Evolutionary conservation across 2,797 vertebrate species (phyloP).

Genomic region (Sciurus vulgaris): DNA sequence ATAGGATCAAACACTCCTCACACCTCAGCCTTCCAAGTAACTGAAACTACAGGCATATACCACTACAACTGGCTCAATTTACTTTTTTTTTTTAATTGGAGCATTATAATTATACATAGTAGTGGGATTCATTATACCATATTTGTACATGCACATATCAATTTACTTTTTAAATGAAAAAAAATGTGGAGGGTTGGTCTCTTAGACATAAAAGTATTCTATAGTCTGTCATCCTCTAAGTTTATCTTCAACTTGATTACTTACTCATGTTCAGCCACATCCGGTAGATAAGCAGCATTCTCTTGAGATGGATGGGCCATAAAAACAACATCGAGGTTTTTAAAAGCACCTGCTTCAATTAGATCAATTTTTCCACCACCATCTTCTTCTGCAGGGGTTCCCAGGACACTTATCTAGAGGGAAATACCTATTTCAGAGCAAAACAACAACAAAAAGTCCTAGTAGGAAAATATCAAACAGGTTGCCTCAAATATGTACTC

Average conservation of each 20-base stretch:
- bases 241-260: constrained; percentile 70
- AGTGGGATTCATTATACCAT: too few relatives aligned
- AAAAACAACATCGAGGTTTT: constrained; percentile 92
- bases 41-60: neutral
- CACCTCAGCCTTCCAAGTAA: neutral
- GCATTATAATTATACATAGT: too few relatives aligned
- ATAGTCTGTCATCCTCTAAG: neutral
- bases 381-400: constrained; percentile 94
- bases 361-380: constrained; percentile 94
- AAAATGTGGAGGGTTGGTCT: neutral
- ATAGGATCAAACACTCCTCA: neutral
- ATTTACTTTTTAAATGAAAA: constrained; percentile 12
- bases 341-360: constrained; percentile 92
- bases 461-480: constrained; percentile 34
- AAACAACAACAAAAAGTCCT: constrained; percentile 51
- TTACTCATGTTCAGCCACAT: constrained; percentile 91
- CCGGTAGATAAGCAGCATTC: constrained; percentile 90
- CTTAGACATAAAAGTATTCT: neutral
- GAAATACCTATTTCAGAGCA: constrained; percentile 64
- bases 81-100: neutral
- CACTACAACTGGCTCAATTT: neutral
- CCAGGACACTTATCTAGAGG: constrained; percentile 92
- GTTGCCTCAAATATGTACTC: neutral
- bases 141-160: neutral
- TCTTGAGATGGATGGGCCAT: constrained; percentile 96